Evolutionary conservation across 2,888 invertebrate species (phyloP).

Genomic region (Belgica antarctica): DNA sequence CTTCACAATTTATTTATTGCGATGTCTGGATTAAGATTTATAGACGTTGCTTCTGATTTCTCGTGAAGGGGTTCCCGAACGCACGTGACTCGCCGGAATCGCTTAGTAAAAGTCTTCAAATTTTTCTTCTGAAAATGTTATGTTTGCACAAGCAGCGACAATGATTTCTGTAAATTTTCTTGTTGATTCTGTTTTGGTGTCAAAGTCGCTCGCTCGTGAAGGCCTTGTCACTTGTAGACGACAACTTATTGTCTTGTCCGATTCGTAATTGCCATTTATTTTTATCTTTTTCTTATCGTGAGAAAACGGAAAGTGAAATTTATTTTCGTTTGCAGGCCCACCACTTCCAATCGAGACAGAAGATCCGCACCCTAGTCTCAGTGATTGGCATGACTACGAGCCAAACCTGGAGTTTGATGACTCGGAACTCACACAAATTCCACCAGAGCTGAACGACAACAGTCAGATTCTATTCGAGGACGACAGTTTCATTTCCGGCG

Average conservation of each 20-base stretch:
- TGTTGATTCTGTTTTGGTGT: not conserved
- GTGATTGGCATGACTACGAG: constrained; percentile 90
- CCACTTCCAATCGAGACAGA: constrained; percentile 60
- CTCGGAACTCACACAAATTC: constrained; percentile 75
- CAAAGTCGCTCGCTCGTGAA: not conserved
- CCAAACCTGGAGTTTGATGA: constrained; percentile 96
- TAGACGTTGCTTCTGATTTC: not conserved
- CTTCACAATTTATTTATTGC: constrained; percentile 13
- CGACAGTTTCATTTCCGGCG: constrained; percentile 45
- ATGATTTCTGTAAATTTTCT: too few relatives aligned
- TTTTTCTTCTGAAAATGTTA: too few relatives aligned
- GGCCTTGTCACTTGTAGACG: not conserved
- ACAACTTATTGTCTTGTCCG: not conserved
- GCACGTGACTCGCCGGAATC: not conserved
- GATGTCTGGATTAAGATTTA: constrained; percentile 6
- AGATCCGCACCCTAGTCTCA: constrained; percentile 81
- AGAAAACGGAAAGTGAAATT: constrained; percentile 12
- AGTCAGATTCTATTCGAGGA: constrained; percentile 44
- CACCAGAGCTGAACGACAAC: constrained; percentile 66
- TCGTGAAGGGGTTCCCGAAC: not conserved
- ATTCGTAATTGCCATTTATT: too few relatives aligned
- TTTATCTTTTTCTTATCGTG: not conserved
- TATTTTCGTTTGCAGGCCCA: constrained; percentile 49
- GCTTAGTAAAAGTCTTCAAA: too few relatives aligned
- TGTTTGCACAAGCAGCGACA: too few relatives aligned